Conservation (phyloP, 2,797 vertebrate genomes). For the Sebastes vulpes region DNA sequence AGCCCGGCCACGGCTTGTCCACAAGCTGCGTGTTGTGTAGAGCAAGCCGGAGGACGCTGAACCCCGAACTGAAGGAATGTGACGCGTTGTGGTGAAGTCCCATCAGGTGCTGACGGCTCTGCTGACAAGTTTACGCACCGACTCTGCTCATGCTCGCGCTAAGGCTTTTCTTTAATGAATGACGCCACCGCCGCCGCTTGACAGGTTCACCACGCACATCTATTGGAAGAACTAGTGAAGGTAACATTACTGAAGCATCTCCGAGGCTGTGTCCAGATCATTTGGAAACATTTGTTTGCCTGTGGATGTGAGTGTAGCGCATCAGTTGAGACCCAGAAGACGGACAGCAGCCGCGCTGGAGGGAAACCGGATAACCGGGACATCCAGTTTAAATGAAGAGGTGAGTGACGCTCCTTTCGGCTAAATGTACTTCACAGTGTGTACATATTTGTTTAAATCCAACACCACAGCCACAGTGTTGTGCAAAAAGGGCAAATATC, state of each 20-base stretch:
- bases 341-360: slow-evolving; percentile 31
- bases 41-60: slow-evolving; percentile 37
- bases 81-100: slow-evolving; percentile 56
- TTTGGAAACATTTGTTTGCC: slow-evolving; percentile 23
- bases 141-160: slow-evolving; percentile 35
- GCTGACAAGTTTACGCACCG: slow-evolving; percentile 69
- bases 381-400: slow-evolving; percentile 60
- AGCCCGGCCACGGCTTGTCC: slow-evolving; percentile 32
- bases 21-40: background rate
- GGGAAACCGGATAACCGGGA: slow-evolving; percentile 41
- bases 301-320: slow-evolving; percentile 77
- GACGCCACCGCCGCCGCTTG: slow-evolving; percentile 46
- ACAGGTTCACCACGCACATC: slow-evolving; percentile 19
- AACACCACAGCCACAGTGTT: background rate
- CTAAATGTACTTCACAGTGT: background rate
- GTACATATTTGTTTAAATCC: slow-evolving; percentile 2
- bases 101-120: slow-evolving; percentile 30
- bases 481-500: slow-evolving; percentile 8
- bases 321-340: slow-evolving; percentile 51
- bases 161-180: slow-evolving; percentile 65
- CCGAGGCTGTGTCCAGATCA: slow-evolving; percentile 24
- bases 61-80: slow-evolving; percentile 76
- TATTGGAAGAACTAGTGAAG: slow-evolving; percentile 39
- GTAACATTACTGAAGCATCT: slow-evolving; percentile 5
- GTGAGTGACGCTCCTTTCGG: slow-evolving; percentile 70